Percentiles rank a stretch among this genome's conserved stretches.
phyloP scores from a whole-genome alignment of 1,140 invertebrate genomes.

The Leptoteleia sp. region DNA sequence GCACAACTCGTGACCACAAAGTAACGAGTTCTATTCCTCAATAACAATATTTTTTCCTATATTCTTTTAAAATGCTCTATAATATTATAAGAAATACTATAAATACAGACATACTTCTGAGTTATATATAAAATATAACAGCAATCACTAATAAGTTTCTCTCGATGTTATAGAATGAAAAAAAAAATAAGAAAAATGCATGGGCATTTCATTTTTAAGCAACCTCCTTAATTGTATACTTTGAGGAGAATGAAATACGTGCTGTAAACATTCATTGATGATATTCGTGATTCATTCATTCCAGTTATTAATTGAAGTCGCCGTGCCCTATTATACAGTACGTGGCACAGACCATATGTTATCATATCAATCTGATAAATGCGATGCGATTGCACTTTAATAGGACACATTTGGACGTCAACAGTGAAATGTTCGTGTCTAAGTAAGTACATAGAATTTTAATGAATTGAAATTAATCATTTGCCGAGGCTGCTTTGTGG shows the following conservation, averaged over 20 bases:
- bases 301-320: conserved; percentile 48
- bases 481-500: no score
- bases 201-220: no score
- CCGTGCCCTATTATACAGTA: conserved; percentile 37
- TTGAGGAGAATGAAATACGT: conserved; percentile 19
- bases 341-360: conserved; percentile 42
- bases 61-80: no score
- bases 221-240: conserved; percentile 28
- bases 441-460: conserved; percentile 15
- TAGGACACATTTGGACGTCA: conserved; percentile 25
- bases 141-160: no score
- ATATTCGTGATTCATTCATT: conserved; percentile 58
- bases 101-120: no score
- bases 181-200: no score
- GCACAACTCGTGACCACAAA: no score
- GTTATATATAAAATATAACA: no score
- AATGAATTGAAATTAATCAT: conserved; percentile 37
- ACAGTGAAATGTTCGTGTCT: conserved; percentile 25
- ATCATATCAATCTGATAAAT: conserved; percentile 57
- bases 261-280: conserved; percentile 36
- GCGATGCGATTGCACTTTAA: conserved; percentile 56
- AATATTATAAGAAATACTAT: no score
- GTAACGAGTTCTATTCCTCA: no score
- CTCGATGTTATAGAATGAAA: no score
- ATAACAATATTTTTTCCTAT: no score